Evolutionary conservation across 35 echinoderm and acorn worm species (phyloP), one percentile per base, ranked within the genome.

Genomic region (Apostichopus parvimensis): DNA sequence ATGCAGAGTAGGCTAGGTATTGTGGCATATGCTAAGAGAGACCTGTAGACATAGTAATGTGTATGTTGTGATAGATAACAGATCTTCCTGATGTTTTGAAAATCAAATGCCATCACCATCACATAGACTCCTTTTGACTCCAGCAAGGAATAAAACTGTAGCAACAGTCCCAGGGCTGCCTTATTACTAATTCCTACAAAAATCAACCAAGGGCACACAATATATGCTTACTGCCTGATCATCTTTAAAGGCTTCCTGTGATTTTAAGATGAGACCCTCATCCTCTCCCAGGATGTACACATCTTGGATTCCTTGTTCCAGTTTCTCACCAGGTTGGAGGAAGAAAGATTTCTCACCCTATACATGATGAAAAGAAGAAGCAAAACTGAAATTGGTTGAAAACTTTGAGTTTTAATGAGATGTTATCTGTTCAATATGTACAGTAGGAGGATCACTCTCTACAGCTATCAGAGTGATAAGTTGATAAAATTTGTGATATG

Each of bases 301-400:
- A 86, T 82, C 81, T 86, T 99, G 97, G 80, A 99, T 99, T 58
- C 97, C 97, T 61, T 96, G 91, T 92, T 99, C 97, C 14, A 99
- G 95, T 13, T 84, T 93, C 93, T 99, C 97, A 71, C 97, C 97
- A 15, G 97, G 97, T 64, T 83, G 95, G 52, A 99, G 93, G 93
- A 99, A 99, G 89, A 99, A 99, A 12, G 97, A 99, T 73, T 93
- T 95, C 92, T 99, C 97, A 78, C 97, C 97, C 97, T 99, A 57
- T 60, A 90, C 11, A 60, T 62, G 18, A 77, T 7, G 83, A 89
- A 61, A 61, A 12, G 8, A 61, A 61, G 7, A 61, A 45, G 34
- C 34, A 45, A 45, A 45, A 45, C 34, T 45, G 34, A 45, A 45
- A 45, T 45, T 45, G 34, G 34, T 45, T 45, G 34, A 45, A 45